A percentile compares a stretch with the other conserved stretches of the same genome.
phyloP scores from a whole-genome alignment of 2,888 invertebrate genomes.

The Sinotaia quadrata region DNA sequence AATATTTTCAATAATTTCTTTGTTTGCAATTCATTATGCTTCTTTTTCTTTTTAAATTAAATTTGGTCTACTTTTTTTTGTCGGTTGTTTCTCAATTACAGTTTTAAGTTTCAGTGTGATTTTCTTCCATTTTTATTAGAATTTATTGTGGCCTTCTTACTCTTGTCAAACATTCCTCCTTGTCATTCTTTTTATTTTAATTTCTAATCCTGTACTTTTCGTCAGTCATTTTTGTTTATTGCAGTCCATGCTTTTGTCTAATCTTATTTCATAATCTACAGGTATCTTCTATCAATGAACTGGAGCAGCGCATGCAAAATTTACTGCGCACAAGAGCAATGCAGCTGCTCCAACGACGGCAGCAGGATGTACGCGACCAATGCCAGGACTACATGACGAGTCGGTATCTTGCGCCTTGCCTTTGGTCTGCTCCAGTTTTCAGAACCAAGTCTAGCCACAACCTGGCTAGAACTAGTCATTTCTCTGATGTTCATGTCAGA shows the following conservation, averaged over 20 bases:
- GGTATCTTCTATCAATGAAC: conserved; percentile 79
- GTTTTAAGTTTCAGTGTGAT: too few species aligned
- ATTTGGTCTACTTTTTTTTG: too few species aligned
- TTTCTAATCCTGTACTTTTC: not conserved
- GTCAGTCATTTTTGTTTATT: not conserved
- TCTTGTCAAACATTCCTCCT: too few species aligned
- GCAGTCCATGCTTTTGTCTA: not conserved
- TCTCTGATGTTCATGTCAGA: too few species aligned
- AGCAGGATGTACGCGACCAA: conserved; percentile 94
- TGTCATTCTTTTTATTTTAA: not conserved
- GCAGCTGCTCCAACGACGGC: conserved; percentile 83
- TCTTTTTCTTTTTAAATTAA: too few species aligned
- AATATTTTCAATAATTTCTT: too few species aligned
- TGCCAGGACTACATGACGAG: conserved; percentile 88
- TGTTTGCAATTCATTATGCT: too few species aligned
- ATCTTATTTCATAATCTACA: conserved; percentile 34
- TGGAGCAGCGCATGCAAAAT: conserved; percentile 86
- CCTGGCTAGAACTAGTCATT: conserved; percentile 21
- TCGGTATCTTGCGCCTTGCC: conserved; percentile 52
- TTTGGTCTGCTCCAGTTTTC: conserved; percentile 10
- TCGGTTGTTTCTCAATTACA: too few species aligned
- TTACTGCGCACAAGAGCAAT: conserved; percentile 80
- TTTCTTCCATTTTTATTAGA: too few species aligned
- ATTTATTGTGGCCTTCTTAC: too few species aligned
- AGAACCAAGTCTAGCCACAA: conserved; percentile 13